Conservation (phyloP, 1,140 invertebrate species). For the Papilio glaucus region DNA sequence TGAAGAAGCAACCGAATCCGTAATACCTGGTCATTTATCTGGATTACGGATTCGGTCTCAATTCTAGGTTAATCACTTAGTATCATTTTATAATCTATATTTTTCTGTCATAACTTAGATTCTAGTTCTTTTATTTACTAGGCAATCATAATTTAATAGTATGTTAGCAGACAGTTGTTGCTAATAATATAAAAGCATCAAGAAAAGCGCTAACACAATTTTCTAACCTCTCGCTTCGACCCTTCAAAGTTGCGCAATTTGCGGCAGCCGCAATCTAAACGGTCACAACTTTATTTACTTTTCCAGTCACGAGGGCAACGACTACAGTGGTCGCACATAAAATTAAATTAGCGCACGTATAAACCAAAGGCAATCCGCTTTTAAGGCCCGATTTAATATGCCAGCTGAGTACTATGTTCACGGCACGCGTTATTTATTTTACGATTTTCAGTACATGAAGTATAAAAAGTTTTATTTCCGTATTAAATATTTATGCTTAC, state of each 20-base stretch:
- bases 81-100: too few relatives aligned
- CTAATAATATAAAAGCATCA: constrained; percentile 22
- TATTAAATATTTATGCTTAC: constrained; percentile 13
- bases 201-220: constrained; percentile 10
- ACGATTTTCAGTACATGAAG: constrained; percentile 18
- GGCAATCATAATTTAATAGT: too few relatives aligned
- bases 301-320: constrained; percentile 34
- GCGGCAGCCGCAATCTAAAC: constrained; percentile 33
- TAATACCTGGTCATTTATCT: too few relatives aligned
- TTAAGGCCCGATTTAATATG: constrained; percentile 34
- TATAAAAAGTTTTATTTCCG: constrained; percentile 20
- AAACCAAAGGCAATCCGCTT: constrained; percentile 36
- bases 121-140: too few relatives aligned
- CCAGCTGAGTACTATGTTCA: constrained; percentile 27
- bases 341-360: constrained; percentile 38
- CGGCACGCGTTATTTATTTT: constrained; percentile 30
- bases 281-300: constrained; percentile 37
- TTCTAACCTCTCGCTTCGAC: constrained; percentile 18
- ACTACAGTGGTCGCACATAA: constrained; percentile 27
- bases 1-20: too few relatives aligned
- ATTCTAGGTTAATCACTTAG: too few relatives aligned
- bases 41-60: too few relatives aligned
- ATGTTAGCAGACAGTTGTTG: not conserved
- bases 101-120: too few relatives aligned
- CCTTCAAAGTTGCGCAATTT: constrained; percentile 32